Base-by-base conservation (phyloP, 37 sponge, comb jelly and placozoan species). In the Lycopodina hypogea region DNA sequence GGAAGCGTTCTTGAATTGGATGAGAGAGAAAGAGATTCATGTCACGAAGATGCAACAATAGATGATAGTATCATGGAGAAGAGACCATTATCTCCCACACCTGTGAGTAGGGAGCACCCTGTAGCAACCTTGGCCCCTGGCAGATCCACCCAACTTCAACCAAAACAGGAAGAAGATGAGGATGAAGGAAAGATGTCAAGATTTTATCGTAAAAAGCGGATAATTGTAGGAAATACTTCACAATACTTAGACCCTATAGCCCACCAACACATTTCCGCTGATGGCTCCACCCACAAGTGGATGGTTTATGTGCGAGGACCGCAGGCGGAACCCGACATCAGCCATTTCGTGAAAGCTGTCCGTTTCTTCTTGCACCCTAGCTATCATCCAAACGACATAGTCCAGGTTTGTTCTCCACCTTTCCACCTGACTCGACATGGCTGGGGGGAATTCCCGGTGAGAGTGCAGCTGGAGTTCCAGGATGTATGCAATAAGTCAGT, bases 361-460 rank as follows among this genome's bases (percentile, higher is more conserved):
- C 37, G 79, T 26, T 95, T 95, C 70, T 89, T 95, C 72, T 83
- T 95, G 8, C 90, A 95, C 68, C 95, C 95, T 23, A 95, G 93
- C 74, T 95, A 95, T 72, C 82, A 77, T 3, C 95, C 95, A 18
- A 85, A 95, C 67, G 93, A 95, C 77, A 74, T 88, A 19, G 69
- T 95, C 8, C 56, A 42, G 7, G 80, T 95, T 1, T 58, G 63
- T 6, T 48, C n/a, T 1, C 84, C 92, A 18, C 95, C 95, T 3
- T 95, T 89, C 50, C 93, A 95, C 56, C 87, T 95, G 32, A 84
- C 82, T 19, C 74, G 93, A 34, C 66, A 84, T 35, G 95, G 95
- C 19, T 95, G 95, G 95, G 95, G 95, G 38, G 95, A 95, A 56
- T 95, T 95, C 78, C 95, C 93, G 35, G 74, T 95, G 6, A 78